phyloP scores from a whole-genome alignment of 2,113 vertebrate genomes.

The Hylia prasina region DNA sequence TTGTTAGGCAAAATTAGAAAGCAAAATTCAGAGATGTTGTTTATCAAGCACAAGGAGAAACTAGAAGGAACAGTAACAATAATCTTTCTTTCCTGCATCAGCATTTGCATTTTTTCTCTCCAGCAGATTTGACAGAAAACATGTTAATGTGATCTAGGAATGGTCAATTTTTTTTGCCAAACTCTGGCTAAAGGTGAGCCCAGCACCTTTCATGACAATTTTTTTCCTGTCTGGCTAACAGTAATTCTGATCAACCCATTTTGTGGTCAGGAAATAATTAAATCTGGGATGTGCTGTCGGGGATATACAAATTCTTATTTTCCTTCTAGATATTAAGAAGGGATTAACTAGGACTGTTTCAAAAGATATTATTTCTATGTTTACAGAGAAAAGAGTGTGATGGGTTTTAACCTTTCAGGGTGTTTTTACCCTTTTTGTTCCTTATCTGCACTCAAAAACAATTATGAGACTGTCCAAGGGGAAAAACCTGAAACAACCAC shows the following conservation, averaged over 20 bases:
- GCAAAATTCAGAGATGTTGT: background rate
- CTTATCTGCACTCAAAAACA: background rate
- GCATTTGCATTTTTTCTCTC: background rate
- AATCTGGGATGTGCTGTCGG: conserved; percentile 26
- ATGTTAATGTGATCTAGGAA: background rate
- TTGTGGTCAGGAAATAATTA: conserved; percentile 44
- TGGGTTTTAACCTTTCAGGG: background rate
- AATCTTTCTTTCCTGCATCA: background rate
- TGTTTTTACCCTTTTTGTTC: background rate
- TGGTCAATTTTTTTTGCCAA: background rate
- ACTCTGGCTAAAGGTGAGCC: background rate
- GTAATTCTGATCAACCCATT: conserved; percentile 48
- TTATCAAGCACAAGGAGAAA: background rate
- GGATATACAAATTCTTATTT: conserved; percentile 54
- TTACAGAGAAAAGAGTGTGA: conserved; percentile 4
- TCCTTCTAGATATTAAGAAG: conserved; percentile 27
- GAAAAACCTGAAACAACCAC: background rate
- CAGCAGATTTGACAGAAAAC: background rate
- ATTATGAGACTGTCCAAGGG: background rate
- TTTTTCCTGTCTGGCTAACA: background rate
- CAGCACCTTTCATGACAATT: background rate
- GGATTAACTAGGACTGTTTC: conserved; percentile 36
- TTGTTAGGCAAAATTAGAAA: background rate
- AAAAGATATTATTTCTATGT: conserved; percentile 49
- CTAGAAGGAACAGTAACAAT: background rate